Base-by-base conservation (phyloP, 2,888 invertebrate genomes). In the Pseudococcus jackbeardsleyi region DNA sequence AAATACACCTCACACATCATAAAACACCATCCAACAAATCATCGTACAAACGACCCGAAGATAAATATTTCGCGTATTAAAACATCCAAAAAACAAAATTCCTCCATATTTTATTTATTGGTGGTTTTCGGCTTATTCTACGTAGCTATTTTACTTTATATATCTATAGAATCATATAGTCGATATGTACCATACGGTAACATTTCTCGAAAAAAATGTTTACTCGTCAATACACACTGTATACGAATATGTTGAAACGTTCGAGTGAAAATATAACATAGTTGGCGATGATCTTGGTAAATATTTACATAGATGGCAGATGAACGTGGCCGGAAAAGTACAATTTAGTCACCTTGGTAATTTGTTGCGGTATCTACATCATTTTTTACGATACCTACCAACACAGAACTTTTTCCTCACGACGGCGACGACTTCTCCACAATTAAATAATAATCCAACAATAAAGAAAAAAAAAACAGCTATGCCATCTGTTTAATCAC, bases 291-390 rank as follows among this genome's bases (percentile, higher is more conserved):
- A 68, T 68, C 68, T 68, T 68, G 19, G 68, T 68, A 68, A 68
- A 68, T 68, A 68, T 68, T 68, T 68, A 68, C 68, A 12, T 68
- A 68, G 68, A 68, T 68, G 68, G 68, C 68, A 68, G 68, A 68
- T 68, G 68, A 26, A 68, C 68, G 68, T 26, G 68, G 26, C 68
- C 68, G 68, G 68, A 68, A 68, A 68, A 26, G 26, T 68, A 68
- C 68, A 68, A 68, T 68, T 68, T 68, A 68, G 68, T 68, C 68
- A 68, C 68, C 68, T 68, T 68, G 68, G 68, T 68, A 68, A 68
- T 68, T 68, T 68, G 68, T 68, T 68, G 68, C 19, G 22, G 54
- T 54, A 54, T 54, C n/a, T 54, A 15, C n/a, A 68, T 19, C 64
- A 64, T 22, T 19, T 19, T 64, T n/a, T 54, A 46, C 46, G 4